phyloP scores from a whole-genome alignment of 37 sponge, comb jelly and placozoan species.

The Chondrilla cf. caribensis region DNA sequence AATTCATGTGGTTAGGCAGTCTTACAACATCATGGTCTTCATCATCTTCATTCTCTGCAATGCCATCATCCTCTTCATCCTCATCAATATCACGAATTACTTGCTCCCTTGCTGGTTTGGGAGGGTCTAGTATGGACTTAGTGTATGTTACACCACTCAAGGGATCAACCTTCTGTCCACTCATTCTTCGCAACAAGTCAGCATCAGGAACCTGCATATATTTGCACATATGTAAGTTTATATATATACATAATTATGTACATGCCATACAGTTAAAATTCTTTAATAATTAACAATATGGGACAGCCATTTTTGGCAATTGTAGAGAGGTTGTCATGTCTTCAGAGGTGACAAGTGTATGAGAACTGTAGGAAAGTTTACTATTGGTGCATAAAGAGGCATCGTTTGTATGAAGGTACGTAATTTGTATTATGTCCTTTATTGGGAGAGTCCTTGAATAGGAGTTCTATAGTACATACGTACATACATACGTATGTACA shows the following conservation, averaged over 20 bases:
- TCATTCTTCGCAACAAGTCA: constrained; percentile 56
- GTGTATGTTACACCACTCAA: constrained; percentile 45
- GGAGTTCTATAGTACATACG: too few species aligned
- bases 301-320: neutral
- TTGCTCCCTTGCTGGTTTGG: constrained; percentile 27
- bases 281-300: neutral
- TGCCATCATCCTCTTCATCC: constrained; percentile 53
- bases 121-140: constrained; percentile 29
- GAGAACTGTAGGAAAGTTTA: too few species aligned
- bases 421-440: too few species aligned
- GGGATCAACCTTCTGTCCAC: constrained; percentile 67
- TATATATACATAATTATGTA: neutral
- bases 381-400: too few species aligned
- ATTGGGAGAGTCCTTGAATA: too few species aligned
- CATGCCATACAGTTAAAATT: neutral
- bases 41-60: constrained; percentile 42
- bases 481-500: neutral
- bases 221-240: neutral
- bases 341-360: too few species aligned
- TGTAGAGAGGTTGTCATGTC: neutral
- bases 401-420: too few species aligned
- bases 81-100: constrained; percentile 19
- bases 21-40: too few species aligned
- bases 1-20: neutral
- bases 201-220: constrained; percentile 62